phyloP scores from a whole-genome alignment of 1,140 invertebrate species.

The Dendroctonus ponderosae region DNA sequence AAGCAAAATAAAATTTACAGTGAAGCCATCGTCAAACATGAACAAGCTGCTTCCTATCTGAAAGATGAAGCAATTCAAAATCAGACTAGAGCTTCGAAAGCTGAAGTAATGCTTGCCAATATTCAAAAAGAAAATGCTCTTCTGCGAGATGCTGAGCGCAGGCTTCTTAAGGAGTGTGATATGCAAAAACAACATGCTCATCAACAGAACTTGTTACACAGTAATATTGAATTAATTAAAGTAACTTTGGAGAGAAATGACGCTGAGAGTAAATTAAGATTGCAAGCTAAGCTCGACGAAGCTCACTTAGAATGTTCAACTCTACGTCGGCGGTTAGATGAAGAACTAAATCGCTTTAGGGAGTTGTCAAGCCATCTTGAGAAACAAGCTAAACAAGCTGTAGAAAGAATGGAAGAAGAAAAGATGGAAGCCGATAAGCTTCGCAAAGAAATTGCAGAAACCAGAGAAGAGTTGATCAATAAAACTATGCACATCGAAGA shows the following conservation, averaged over 20 bases:
- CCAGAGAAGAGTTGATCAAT: constrained; percentile 59
- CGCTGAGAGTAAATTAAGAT: constrained; percentile 70
- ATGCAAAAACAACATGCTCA: constrained; percentile 70
- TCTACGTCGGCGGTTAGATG: constrained; percentile 70
- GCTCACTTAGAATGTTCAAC: constrained; percentile 78
- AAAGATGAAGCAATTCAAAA: constrained; percentile 71
- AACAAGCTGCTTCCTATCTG: constrained; percentile 76
- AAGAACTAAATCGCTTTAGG: constrained; percentile 74
- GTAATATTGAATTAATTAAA: constrained; percentile 74
- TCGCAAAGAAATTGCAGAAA: constrained; percentile 60
- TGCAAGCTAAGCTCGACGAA: constrained; percentile 77
- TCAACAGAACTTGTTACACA: constrained; percentile 71
- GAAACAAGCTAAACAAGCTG: constrained; percentile 61
- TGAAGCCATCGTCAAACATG: constrained; percentile 80
- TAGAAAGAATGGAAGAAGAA: constrained; percentile 68
- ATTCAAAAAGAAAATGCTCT: constrained; percentile 73
- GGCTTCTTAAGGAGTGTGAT: constrained; percentile 78
- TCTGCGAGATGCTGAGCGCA: constrained; percentile 69
- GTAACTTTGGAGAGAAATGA: constrained; percentile 79
- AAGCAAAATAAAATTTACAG: constrained; percentile 80
- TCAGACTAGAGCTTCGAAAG: constrained; percentile 68
- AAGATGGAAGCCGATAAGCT: constrained; percentile 62
- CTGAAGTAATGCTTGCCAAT: constrained; percentile 74
- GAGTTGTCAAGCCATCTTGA: constrained; percentile 66
- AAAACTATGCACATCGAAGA: constrained; percentile 66